phyloP scores from a whole-genome alignment of 1,140 invertebrate species.

The Hesperophylax magnus region DNA sequence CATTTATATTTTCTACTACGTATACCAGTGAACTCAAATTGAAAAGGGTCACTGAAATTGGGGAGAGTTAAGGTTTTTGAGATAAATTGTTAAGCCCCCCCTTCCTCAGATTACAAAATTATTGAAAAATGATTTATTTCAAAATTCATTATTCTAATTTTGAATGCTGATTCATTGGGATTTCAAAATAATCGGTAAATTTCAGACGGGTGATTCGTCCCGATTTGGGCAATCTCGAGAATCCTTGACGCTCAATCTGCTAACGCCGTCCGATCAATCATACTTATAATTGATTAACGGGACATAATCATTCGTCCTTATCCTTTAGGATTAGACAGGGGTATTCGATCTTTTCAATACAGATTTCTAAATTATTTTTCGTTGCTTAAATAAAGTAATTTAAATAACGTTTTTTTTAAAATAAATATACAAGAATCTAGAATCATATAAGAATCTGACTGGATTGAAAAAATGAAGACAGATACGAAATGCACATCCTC shows the following conservation, averaged over 20 bases:
- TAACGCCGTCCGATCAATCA: constrained; percentile 46
- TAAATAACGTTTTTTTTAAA: too few relatives aligned
- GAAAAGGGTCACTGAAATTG: neutral
- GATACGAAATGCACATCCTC: too few relatives aligned
- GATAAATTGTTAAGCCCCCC: neutral
- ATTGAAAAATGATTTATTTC: neutral
- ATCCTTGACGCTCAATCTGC: constrained; percentile 34
- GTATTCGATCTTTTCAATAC: too few relatives aligned
- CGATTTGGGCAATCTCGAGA: neutral
- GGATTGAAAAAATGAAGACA: too few relatives aligned
- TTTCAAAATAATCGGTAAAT: neutral
- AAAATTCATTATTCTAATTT: neutral
- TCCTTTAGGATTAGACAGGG: neutral
- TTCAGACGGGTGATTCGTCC: neutral
- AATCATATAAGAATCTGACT: too few relatives aligned
- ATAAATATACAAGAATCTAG: too few relatives aligned
- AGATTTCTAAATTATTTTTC: too few relatives aligned
- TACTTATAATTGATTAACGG: constrained; percentile 54
- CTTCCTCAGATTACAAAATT: neutral
- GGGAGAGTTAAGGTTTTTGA: neutral
- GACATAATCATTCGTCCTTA: constrained; percentile 47
- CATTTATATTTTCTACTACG: neutral
- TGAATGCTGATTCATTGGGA: neutral
- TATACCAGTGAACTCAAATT: neutral
- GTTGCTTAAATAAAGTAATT: too few relatives aligned